Conservation (phyloP, 2,888 invertebrate species). For the Byasa hedistus region DNA sequence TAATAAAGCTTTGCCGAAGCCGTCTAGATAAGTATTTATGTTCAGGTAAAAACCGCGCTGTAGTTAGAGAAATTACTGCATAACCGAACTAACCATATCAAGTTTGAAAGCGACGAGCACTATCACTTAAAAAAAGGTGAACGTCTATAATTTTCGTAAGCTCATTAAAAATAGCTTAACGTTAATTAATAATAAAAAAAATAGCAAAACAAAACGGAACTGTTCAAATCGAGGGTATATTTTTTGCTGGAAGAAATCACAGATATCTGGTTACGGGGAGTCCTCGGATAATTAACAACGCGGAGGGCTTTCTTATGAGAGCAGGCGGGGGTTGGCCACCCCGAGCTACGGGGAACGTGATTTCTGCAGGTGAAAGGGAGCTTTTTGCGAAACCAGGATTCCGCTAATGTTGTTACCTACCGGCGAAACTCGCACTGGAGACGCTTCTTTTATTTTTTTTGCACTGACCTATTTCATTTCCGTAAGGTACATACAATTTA, state of each 20-base stretch:
- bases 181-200: background rate
- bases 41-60: no score
- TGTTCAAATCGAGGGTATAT: constrained; percentile 1
- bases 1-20: no score
- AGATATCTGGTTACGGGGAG: constrained; percentile 44
- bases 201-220: background rate
- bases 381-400: constrained; percentile 48
- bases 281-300: constrained; percentile 49
- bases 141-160: background rate
- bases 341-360: constrained; percentile 43
- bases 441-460: constrained; percentile 3
- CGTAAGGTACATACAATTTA: no score
- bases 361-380: constrained; percentile 54
- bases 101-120: no score
- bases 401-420: constrained; percentile 44
- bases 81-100: no score
- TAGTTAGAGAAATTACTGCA: no score
- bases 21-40: no score
- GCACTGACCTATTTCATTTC: background rate
- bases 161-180: background rate
- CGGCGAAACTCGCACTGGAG: constrained; percentile 33
- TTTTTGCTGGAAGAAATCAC: constrained; percentile 34
- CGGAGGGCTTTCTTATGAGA: constrained; percentile 43
- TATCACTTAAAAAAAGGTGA: no score
- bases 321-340: constrained; percentile 30